phyloP scores from a whole-genome alignment of 2,113 vertebrate genomes.

The Axis porcinus region DNA sequence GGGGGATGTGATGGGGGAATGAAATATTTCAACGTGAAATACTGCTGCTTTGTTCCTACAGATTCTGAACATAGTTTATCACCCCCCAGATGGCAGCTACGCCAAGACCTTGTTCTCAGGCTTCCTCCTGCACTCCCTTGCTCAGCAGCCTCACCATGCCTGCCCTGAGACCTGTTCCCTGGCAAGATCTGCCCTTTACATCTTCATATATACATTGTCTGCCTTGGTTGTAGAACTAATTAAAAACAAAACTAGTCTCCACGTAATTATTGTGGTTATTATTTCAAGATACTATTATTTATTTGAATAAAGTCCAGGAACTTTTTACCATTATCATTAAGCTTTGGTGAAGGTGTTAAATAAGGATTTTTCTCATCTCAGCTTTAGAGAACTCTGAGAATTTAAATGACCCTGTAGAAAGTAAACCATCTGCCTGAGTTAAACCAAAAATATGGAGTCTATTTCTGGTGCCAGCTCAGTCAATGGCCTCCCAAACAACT shows the following conservation, averaged over 20 bases:
- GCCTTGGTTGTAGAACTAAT: not conserved
- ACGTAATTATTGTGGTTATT: not conserved
- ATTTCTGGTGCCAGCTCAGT: not conserved
- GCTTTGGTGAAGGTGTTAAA: not conserved
- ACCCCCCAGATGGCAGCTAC: not conserved
- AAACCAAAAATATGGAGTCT: not conserved
- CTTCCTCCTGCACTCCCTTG: not conserved
- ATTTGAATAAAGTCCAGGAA: not conserved
- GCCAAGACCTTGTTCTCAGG: not conserved
- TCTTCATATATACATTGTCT: not conserved
- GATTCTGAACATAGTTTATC: not conserved
- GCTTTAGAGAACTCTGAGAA: not conserved
- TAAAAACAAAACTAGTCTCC: slow-evolving; percentile 17
- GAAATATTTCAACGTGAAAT: not conserved
- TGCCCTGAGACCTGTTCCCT: not conserved
- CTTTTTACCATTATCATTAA: not conserved
- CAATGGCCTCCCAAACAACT: not conserved
- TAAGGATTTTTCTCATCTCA: not conserved
- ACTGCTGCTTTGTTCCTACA: not conserved
- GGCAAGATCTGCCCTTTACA: too few species aligned
- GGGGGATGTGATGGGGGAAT: not conserved
- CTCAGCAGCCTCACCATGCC: not conserved
- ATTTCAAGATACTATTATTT: not conserved
- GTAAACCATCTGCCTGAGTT: not conserved
- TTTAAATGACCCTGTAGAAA: not conserved